Evolutionary conservation across 2,797 vertebrate species (phyloP), one percentile per base, ranked within the genome.

Genomic region (Aphelocoma californica): DNA sequence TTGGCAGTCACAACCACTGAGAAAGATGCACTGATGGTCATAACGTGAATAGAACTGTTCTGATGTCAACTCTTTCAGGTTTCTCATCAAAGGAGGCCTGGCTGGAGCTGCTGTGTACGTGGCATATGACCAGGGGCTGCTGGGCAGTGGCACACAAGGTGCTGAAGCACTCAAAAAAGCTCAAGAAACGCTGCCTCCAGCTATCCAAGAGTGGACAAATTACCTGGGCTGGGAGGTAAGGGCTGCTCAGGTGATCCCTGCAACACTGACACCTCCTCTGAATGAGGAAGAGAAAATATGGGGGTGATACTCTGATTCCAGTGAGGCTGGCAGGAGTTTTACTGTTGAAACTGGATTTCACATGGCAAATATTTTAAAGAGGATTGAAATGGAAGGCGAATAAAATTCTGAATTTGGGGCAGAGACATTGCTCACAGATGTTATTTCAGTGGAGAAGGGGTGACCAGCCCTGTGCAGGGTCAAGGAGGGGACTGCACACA

Each of bases 81-180:
- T 99, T 75, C 97, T 98, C 85, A 97, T 98, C 91, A 99, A 99
- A 97, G 98, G 98, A 92, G 96, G 98, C 65, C 97, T 99, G 84
- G 99, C 98, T 19, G 99, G 99, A 92, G 98, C 98, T 48, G 98
- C 99, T 3, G 91, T 99, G 0, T 99, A 99, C 2, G 96, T 99
- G 19, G 98, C 97, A 0, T 99, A 98, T 9, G 98, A 99, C 92
- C 98, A 98, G 34, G 98, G 99, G 18, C 97, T 99, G 67, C 95
- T 99, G 93, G 98, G 99, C 8, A 98, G 97, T 64, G 96, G 98
- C 28, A 95, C 96, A 5, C 97, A 98, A 93, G 99, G 99, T 7
- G 98, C 99, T 18, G 97, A 97, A 26, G 99, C 98, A 7, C 97
- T 99, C 36, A 97, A 29, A 24, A 99, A 98, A 90, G 99, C 98